phyloP scores from a whole-genome alignment of 2,113 vertebrate genomes.

The Poeciliopsis occidentalis region DNA sequence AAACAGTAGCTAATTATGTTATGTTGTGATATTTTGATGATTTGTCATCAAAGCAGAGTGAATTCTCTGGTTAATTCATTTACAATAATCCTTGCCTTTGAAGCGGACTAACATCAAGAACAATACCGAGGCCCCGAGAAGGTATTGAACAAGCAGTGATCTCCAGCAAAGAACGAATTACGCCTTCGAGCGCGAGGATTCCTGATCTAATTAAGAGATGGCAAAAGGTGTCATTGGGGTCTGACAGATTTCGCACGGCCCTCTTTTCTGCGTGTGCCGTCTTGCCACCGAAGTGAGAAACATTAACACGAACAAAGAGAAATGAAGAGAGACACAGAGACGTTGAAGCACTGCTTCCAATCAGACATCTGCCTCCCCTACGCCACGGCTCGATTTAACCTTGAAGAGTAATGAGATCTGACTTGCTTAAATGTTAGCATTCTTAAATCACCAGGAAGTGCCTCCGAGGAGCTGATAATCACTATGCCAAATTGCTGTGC shows the following conservation, averaged over 20 bases:
- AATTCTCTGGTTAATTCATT: neutral
- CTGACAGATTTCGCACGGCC: constrained; percentile 51
- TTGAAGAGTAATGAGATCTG: constrained; percentile 85
- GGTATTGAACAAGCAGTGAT: constrained; percentile 27
- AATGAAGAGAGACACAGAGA: constrained; percentile 54
- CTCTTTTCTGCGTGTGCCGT: constrained; percentile 30
- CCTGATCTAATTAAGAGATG: constrained; percentile 72
- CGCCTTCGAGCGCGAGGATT: constrained; percentile 52
- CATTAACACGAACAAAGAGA: constrained; percentile 49
- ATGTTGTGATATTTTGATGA: no score
- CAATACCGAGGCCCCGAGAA: constrained; percentile 19
- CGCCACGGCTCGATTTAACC: constrained; percentile 79
- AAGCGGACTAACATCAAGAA: neutral
- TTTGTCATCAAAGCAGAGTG: neutral
- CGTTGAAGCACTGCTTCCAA: constrained; percentile 68
- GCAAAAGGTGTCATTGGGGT: constrained; percentile 56
- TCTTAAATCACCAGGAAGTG: constrained; percentile 87
- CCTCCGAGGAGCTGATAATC: constrained; percentile 85
- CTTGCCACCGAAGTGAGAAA: constrained; percentile 36
- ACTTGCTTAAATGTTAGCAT: constrained; percentile 87
- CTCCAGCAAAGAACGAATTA: constrained; percentile 55
- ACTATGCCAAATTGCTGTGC: constrained; percentile 84
- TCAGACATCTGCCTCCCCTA: constrained; percentile 67
- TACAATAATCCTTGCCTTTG: neutral
- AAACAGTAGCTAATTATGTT: no score